Evolutionary conservation across 2,888 invertebrate genomes (phyloP).

Genomic region (Boloria selene): DNA sequence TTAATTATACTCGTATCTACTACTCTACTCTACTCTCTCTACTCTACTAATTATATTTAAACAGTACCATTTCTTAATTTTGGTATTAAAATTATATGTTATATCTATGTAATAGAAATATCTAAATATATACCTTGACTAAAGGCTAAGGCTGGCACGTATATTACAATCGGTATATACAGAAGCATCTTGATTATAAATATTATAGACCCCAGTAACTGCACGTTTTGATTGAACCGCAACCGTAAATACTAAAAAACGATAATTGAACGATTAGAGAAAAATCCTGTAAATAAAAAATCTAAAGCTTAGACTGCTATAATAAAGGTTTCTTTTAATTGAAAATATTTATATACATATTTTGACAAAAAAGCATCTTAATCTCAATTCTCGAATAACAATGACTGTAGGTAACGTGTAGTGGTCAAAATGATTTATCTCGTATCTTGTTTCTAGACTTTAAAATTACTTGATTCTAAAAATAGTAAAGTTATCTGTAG

Average conservation of each 20-base stretch:
- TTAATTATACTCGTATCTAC: no score
- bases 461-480: conserved; percentile 24
- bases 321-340: no score
- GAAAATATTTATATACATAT: no score
- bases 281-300: no score
- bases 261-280: not conserved
- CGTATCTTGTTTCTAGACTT: conserved; percentile 19
- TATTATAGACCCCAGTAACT: conserved; percentile 85
- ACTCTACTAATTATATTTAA: no score
- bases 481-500: conserved; percentile 11
- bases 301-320: no score
- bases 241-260: conserved; percentile 85
- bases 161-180: conserved; percentile 92
- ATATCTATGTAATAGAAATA: not conserved
- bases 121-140: conserved; percentile 84
- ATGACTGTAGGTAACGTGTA: not conserved
- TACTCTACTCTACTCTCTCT: no score
- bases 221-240: conserved; percentile 86
- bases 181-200: conserved; percentile 89
- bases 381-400: not conserved
- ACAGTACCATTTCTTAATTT: no score
- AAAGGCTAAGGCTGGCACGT: conserved; percentile 93
- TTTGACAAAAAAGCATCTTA: not conserved
- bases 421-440: conserved; percentile 18
- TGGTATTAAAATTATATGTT: not conserved